Evolutionary conservation across 2,888 invertebrate species (phyloP).

Genomic region (Luperina testacea): DNA sequence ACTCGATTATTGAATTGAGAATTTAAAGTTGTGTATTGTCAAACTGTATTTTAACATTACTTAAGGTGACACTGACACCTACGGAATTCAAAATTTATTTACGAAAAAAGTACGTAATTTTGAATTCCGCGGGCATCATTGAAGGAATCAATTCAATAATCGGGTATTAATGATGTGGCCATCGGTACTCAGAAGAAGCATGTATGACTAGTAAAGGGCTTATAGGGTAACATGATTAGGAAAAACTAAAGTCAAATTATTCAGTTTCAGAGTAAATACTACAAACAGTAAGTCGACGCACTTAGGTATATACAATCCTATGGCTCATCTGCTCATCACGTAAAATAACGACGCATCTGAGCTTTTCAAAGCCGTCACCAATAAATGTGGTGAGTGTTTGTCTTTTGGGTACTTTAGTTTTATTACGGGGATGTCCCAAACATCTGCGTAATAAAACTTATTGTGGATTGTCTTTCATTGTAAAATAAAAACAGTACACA

Average conservation of each 20-base stretch:
- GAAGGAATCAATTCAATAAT: not conserved
- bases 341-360: not conserved
- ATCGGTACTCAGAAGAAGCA: not conserved
- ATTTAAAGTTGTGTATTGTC: not conserved
- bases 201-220: not conserved
- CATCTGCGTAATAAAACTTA: not conserved
- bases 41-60: not conserved
- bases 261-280: not conserved
- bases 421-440: not conserved
- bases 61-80: not conserved
- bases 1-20: too few species aligned
- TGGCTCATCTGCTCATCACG: not conserved
- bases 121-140: not conserved
- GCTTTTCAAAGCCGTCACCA: not conserved
- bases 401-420: not conserved
- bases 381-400: not conserved
- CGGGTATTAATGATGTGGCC: not conserved
- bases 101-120: too few species aligned
- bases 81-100: not conserved
- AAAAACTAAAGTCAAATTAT: not conserved
- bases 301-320: not conserved
- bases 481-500: not conserved
- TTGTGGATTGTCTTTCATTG: not conserved
- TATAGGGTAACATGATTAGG: not conserved
- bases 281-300: not conserved